Evolutionary conservation across 2,113 vertebrate species (phyloP).

Genomic region (Melanotaenia duboulayi): DNA sequence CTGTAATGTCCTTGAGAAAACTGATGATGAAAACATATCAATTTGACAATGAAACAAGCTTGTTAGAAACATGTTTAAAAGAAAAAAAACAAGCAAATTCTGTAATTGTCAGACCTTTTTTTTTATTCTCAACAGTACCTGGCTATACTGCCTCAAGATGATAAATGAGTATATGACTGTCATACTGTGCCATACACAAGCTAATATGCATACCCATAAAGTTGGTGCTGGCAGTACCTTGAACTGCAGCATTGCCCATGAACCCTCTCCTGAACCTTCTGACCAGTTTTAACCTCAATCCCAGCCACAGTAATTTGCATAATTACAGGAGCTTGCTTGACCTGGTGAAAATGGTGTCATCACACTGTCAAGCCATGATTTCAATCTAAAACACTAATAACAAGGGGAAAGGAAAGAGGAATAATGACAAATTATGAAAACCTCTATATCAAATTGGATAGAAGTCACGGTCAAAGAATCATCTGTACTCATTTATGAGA

Average conservation of each 20-base stretch:
- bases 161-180: conserved; percentile 1
- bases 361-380: conserved; percentile 47
- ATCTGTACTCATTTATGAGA: neutral
- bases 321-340: conserved; percentile 62
- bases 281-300: conserved; percentile 28
- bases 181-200: neutral
- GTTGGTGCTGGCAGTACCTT: conserved; percentile 45
- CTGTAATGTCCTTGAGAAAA: neutral
- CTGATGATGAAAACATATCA: neutral
- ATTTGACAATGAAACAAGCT: no score
- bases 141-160: neutral
- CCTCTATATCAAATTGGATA: conserved; percentile 33
- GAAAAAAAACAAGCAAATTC: no score
- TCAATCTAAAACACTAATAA: conserved; percentile 48
- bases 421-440: conserved; percentile 42
- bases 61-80: no score
- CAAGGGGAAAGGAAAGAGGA: conserved; percentile 11
- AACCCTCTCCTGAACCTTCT: conserved; percentile 38
- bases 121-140: no score
- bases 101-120: no score
- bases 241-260: conserved; percentile 34
- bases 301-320: conserved; percentile 59
- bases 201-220: conserved; percentile 22
- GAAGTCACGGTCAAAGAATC: conserved; percentile 27
- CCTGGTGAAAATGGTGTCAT: conserved; percentile 58